Base-by-base conservation (phyloP, 2,797 vertebrate genomes). In the Petrocephalus sullivani region DNA sequence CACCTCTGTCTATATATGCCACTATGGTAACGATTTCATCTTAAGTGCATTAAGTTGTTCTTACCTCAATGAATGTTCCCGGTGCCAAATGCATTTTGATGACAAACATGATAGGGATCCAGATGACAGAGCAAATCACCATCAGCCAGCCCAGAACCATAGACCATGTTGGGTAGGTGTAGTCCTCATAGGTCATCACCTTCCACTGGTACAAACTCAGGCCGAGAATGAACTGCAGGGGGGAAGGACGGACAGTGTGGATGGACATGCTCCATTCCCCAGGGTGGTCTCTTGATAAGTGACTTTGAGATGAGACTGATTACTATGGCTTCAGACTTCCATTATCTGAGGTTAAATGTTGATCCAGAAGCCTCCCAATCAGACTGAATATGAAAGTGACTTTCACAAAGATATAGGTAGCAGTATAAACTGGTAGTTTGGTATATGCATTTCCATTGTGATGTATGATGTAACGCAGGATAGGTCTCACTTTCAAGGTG, bases 151-250 rank as follows among this genome's bases (percentile, higher is more conserved):
- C 98, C 0, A 99, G 61, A 33, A 98, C 96, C 98, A 99, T 99
- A 90, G 98, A 99, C 98, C 98, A 99, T 93, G 95, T 95, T 0
- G 98, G 98, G 90, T 99, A 99, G 89, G 96, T 97, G 93, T 99
- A 99, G 90, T 96, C 95, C 91, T 97, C 97, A 0, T 99, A 99
- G 0, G 98, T 99, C 98, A 99, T 98, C 12, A 94, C 97, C 75
- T 98, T 97, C 98, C 98, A 99, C 91, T 99, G 97, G 93, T 98
- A 99, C 93, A 99, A 96, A 92, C 98, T 99, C 93, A 99, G 96
- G 87, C 94, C 96, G 87, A 99, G 95, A 89, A 99, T 99, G 88
- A 99, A 99, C 98, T 99, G 90, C 85, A 89, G 4, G 49, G 19
- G 61, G 51, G 61, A 58, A 85, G 90, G 83, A 21, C 90, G 21